phyloP scores from a whole-genome alignment of 2,113 vertebrate species.

The Oenanthe oenanthe region DNA sequence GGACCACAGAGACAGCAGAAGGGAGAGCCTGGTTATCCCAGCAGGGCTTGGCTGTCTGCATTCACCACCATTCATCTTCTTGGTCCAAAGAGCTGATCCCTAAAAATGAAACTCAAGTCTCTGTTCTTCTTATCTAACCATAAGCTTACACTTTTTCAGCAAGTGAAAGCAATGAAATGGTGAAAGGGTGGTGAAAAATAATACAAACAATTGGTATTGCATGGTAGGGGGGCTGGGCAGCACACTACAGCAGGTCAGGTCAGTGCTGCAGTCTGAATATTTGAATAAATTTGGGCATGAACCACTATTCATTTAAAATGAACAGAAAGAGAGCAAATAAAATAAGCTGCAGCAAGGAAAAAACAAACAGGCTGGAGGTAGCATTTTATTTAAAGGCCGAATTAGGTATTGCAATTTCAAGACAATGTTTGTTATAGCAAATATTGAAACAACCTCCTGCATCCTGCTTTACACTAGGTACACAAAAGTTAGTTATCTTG shows the following conservation, averaged over 20 bases:
- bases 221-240: not conserved
- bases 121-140: not conserved
- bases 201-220: not conserved
- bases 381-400: not conserved
- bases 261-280: not conserved
- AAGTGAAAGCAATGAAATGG: not conserved
- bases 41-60: not conserved
- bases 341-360: not conserved
- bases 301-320: not conserved
- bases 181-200: not conserved
- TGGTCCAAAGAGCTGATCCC: not conserved
- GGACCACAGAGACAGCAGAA: rapidly evolving
- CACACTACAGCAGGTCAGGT: not conserved
- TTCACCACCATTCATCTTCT: not conserved
- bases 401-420: not conserved
- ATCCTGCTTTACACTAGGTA: not conserved
- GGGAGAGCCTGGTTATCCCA: not conserved
- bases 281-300: not conserved
- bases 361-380: not conserved
- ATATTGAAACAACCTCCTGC: not conserved
- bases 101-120: not conserved
- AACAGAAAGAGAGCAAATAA: not conserved
- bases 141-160: not conserved
- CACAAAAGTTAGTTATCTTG: not conserved
- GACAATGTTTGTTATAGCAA: not conserved